phyloP scores from a whole-genome alignment of 2,888 invertebrate species.

The Sarcophaga subvicina region DNA sequence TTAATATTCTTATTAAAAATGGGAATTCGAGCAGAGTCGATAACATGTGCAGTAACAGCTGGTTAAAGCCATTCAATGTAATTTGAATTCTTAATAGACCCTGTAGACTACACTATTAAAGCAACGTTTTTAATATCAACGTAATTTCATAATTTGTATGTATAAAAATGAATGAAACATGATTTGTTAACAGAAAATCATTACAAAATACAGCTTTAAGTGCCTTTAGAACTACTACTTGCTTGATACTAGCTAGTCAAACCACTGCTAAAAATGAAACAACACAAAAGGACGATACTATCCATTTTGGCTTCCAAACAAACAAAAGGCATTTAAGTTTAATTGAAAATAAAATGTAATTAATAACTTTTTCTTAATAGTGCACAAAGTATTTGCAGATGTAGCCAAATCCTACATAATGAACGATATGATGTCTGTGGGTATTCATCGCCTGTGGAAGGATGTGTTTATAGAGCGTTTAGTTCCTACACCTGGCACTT shows the following conservation, averaged over 20 bases:
- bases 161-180: slow-evolving; percentile 63
- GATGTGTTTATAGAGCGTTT: slow-evolving; percentile 93
- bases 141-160: slow-evolving; percentile 13
- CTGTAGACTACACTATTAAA: too few relatives aligned
- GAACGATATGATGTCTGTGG: slow-evolving; percentile 99
- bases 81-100: neutral
- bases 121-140: neutral
- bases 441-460: slow-evolving; percentile 98
- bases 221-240: neutral
- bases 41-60: neutral
- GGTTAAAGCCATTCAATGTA: neutral
- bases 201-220: slow-evolving; percentile 10
- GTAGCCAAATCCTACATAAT: slow-evolving; percentile 96
- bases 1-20: slow-evolving; percentile 16
- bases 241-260: neutral
- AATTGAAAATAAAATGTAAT: neutral
- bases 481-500: slow-evolving; percentile 88
- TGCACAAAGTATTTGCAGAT: slow-evolving; percentile 95
- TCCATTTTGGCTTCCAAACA: slow-evolving; percentile 95
- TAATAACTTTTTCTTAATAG: slow-evolving; percentile 82
- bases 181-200: slow-evolving; percentile 37
- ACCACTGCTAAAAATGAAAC: slow-evolving; percentile 18
- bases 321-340: slow-evolving; percentile 85
- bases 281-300: slow-evolving; percentile 77
- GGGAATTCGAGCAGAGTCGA: too few relatives aligned